phyloP scores from a whole-genome alignment of 37 sponge, comb jelly and placozoan genomes.

The Aphrocallistes beatrix region DNA sequence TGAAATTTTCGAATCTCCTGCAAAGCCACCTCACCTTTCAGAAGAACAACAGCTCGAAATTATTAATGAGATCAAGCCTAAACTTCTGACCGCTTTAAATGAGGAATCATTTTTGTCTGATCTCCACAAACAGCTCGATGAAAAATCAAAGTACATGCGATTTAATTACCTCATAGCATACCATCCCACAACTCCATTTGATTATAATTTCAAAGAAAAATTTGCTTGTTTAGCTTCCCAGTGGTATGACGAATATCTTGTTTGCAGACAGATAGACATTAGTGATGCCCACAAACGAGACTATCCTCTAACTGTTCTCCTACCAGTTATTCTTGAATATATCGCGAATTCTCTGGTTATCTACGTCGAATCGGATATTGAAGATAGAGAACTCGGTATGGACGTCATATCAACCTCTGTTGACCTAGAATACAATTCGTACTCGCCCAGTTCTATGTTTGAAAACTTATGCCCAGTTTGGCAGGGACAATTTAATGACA shows the following conservation, averaged over 20 bases:
- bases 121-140: background rate
- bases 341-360: background rate
- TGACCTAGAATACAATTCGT: background rate
- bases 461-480: background rate
- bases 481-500: background rate
- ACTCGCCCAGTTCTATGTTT: background rate
- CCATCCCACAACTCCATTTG: background rate
- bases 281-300: background rate
- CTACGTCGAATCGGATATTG: background rate
- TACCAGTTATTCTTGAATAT: background rate
- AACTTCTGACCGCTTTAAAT: background rate
- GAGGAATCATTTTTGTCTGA: background rate
- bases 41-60: background rate
- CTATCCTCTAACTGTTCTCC: background rate
- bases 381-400: background rate
- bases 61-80: background rate
- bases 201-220: background rate
- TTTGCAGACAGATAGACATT: background rate
- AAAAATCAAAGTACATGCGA: background rate
- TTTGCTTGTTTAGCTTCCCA: background rate
- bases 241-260: conserved; percentile 16
- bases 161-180: background rate
- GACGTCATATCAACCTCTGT: background rate
- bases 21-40: background rate
- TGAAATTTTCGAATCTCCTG: background rate